Evolutionary conservation across 2,797 vertebrate genomes (phyloP).

Genomic region (Cheirogaleus major): DNA sequence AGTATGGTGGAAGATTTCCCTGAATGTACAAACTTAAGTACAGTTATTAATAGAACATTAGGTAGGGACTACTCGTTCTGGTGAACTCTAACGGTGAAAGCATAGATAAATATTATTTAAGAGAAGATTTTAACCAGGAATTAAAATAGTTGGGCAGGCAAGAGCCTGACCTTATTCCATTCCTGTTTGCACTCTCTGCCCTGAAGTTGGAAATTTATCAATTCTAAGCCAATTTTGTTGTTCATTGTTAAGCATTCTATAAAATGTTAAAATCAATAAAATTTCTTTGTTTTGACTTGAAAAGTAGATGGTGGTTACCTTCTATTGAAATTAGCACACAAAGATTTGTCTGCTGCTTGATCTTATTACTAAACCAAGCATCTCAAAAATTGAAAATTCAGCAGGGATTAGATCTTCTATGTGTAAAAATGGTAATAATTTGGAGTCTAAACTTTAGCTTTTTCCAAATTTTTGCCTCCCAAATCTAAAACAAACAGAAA

Average conservation of each 20-base stretch:
- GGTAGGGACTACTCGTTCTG: not conserved
- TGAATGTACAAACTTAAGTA: not conserved
- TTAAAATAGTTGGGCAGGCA: not conserved
- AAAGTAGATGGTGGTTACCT: not conserved
- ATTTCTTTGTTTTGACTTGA: not conserved
- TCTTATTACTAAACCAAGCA: not conserved
- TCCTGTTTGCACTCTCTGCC: not conserved
- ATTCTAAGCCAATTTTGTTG: not conserved
- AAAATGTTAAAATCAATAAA: not conserved
- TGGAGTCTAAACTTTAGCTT: not conserved
- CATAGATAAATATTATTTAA: not conserved
- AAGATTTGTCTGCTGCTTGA: not conserved
- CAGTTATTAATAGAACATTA: not conserved
- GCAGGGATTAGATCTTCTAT: not conserved
- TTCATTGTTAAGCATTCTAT: not conserved
- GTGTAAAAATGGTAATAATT: constrained; percentile 11
- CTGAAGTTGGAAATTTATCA: not conserved
- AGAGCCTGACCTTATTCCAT: not conserved
- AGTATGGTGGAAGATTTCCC: not conserved
- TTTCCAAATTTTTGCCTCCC: not conserved
- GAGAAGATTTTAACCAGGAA: not conserved
- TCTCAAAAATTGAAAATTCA: not conserved
- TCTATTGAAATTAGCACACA: not conserved
- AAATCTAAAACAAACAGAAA: constrained; percentile 19
- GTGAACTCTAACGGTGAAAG: not conserved